Percentiles rank a stretch among this genome's conserved stretches.
phyloP scores from a whole-genome alignment of 2,797 vertebrate genomes.

The Chelon labrosus region DNA sequence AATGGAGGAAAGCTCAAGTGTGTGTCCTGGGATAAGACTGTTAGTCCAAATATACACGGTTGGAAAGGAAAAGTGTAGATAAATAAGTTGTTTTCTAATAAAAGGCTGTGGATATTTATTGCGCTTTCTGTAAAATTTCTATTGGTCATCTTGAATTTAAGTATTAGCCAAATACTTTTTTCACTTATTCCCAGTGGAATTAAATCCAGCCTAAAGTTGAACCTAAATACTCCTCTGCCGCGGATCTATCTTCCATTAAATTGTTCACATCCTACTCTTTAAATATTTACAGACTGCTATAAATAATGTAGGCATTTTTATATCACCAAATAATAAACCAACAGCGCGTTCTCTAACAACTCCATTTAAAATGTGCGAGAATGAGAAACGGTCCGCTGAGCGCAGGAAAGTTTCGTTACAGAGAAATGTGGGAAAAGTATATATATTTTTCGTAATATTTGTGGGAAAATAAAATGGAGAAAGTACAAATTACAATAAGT shows the following conservation, averaged over 20 bases:
- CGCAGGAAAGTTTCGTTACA: conserved; percentile 13
- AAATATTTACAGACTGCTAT: not conserved
- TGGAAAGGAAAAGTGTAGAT: not conserved
- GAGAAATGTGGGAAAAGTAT: no score
- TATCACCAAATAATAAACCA: not conserved
- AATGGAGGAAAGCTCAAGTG: not conserved
- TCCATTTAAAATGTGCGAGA: not conserved
- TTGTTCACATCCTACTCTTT: not conserved
- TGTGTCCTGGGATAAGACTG: not conserved
- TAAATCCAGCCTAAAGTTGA: not conserved
- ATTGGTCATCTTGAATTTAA: not conserved
- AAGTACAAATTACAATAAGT: not conserved
- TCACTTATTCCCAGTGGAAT: not conserved
- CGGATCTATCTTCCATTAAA: not conserved
- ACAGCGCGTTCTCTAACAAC: not conserved
- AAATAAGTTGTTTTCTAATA: not conserved
- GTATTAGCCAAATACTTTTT: not conserved
- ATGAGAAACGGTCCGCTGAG: not conserved
- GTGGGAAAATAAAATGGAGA: not conserved
- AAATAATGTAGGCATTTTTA: not conserved
- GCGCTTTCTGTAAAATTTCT: not conserved
- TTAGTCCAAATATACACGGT: not conserved
- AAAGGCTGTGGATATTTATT: not conserved
- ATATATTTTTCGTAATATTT: no score
- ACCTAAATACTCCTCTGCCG: not conserved